Evolutionary conservation across 2,113 vertebrate genomes (phyloP).

Genomic region (Ivindomyrus marchei): DNA sequence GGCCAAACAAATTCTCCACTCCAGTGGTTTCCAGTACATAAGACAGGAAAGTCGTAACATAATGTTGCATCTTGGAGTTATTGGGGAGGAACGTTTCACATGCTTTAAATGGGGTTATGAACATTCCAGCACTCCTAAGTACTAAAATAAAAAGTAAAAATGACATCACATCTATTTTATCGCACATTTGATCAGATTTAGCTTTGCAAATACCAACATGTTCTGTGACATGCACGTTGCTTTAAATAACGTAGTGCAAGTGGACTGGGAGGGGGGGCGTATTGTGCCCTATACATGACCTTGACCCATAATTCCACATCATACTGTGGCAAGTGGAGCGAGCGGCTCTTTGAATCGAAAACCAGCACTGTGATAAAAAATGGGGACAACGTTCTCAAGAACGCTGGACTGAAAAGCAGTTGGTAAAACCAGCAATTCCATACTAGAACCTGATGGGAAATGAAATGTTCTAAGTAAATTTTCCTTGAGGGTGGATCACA

Average conservation of each 20-base stretch:
- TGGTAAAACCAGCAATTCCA: constrained; percentile 28
- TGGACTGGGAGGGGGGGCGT: background rate
- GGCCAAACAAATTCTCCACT: background rate
- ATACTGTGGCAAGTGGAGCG: background rate
- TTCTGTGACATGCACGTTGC: background rate
- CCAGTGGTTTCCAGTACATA: background rate
- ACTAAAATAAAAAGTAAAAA: background rate
- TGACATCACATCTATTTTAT: background rate
- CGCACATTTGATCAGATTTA: background rate
- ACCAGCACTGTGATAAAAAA: background rate
- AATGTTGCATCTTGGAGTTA: background rate
- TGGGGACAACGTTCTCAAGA: background rate
- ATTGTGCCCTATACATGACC: background rate
- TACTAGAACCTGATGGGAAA: constrained; percentile 42
- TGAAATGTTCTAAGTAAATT: constrained; percentile 42
- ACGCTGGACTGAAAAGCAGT: constrained; percentile 18
- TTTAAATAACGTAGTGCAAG: background rate
- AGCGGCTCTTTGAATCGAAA: constrained; percentile 14
- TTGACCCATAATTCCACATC: background rate
- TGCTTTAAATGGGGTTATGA: background rate
- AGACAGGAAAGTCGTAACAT: background rate
- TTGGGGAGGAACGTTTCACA: background rate
- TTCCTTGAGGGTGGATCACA: constrained; percentile 41
- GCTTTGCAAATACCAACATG: background rate
- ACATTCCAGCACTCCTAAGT: background rate